Base-by-base conservation (phyloP, 2,888 invertebrate species). In the Ceramica pisi region DNA sequence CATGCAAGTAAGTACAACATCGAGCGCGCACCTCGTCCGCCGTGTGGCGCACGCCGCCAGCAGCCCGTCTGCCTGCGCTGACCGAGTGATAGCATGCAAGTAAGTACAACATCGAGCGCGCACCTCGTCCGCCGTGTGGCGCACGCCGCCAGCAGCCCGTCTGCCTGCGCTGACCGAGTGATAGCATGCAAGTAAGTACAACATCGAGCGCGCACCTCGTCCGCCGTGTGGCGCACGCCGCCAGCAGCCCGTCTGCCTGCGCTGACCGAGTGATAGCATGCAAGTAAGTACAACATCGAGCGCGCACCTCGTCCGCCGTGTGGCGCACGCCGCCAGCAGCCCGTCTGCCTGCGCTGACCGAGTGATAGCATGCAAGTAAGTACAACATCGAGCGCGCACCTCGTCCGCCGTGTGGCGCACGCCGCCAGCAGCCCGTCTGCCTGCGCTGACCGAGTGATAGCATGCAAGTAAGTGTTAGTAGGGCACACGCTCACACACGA, bases 11-110 rank as follows among this genome's bases (percentile, higher is more conserved):
- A 31, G 31, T 31, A 31, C 5, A 31, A 5, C 48, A 9, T 9
- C 35, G 38, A 85, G 97, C 97, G 90, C 59, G 59, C 21, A 59
- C 41, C 23, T 59, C 41, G 14, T 59, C 56, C 56, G 56, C 56
- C 56, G 96, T 97, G 66, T 98, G 98, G 98, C 96, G 97, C 80
- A 97, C 97, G n/a, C 97, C 97, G 59, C 97, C 97, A 1, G 92
- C 97, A 1, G 92, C 71, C 1, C 77, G 70, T 0, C 97, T 96
- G 31, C 97, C 97, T 5, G 94, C 96, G 87, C 92, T 97, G 88
- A 91, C 92, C 0, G 90, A 92, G 87, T 90, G 87, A 48, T 31
- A 31, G 31, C 31, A 31, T 31, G 31, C 31, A 31, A 31, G 31
- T 31, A 31, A 31, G 31, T 31, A 31, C 5, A 31, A 5, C 48